Percentiles rank a stretch among this genome's conserved stretches.
Evolutionary conservation across 2,113 vertebrate genomes (phyloP).

Genomic region (Manacus vitellinus): DNA sequence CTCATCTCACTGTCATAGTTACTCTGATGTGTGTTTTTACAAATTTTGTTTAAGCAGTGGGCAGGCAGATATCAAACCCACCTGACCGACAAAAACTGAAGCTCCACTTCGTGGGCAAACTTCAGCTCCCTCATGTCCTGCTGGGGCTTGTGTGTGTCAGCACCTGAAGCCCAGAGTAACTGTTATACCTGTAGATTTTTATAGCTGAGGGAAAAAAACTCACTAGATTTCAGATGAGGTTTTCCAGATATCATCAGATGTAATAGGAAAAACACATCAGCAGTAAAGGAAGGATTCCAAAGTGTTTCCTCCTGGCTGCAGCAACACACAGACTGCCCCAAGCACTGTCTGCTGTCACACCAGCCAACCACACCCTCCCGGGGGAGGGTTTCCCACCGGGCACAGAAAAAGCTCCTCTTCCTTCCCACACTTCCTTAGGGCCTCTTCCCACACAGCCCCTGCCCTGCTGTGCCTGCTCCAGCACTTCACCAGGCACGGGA

Average conservation of each 20-base stretch:
- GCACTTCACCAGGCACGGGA: neutral
- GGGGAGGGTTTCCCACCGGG: neutral
- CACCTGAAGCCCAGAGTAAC: neutral
- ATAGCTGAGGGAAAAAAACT: fast-evolving
- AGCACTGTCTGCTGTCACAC: neutral
- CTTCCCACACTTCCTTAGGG: conserved; percentile 1
- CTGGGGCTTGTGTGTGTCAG: neutral
- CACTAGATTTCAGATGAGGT: neutral
- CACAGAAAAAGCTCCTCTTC: neutral
- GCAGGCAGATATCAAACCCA: neutral
- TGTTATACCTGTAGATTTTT: neutral
- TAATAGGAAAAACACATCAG: neutral
- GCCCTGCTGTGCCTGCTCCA: neutral
- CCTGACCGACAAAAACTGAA: neutral
- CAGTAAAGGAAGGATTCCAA: neutral
- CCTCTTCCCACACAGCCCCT: neutral
- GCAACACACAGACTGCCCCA: neutral
- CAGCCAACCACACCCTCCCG: neutral
- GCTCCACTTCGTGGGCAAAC: neutral
- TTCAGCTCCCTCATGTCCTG: neutral
- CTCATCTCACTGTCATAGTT: neutral
- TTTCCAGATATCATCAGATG: neutral
- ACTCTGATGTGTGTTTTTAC: neutral
- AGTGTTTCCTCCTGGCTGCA: neutral
- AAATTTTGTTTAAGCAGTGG: neutral